Conservation (phyloP, 2,888 invertebrate genomes). For the Silvanus unidentatus region DNA sequence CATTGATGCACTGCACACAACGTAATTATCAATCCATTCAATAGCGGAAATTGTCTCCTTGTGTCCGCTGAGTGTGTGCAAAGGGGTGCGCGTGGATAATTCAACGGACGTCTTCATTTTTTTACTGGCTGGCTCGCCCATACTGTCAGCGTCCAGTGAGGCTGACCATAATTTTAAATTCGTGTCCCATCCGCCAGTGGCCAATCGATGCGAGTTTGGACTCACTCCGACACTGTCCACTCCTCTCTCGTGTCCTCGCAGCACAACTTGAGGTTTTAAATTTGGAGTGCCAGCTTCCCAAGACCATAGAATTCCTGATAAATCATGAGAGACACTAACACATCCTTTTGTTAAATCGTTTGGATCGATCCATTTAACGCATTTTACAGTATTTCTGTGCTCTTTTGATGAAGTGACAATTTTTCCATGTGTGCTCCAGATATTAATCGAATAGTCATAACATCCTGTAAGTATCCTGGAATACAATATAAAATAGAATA, state of each 20-base stretch:
- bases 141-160: constrained; percentile 34
- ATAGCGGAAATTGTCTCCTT: constrained; percentile 82
- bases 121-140: constrained; percentile 39
- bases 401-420: constrained; percentile 79
- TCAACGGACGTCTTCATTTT: constrained; percentile 28
- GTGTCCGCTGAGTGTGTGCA: constrained; percentile 86
- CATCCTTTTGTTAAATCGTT: constrained; percentile 50
- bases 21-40: constrained; percentile 74
- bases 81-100: constrained; percentile 58
- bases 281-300: constrained; percentile 52
- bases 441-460: constrained; percentile 86
- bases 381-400: constrained; percentile 82
- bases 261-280: constrained; percentile 72
- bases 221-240: constrained; percentile 83
- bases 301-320: constrained; percentile 75
- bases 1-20: constrained; percentile 84
- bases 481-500: constrained; percentile 19
- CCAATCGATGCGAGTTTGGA: constrained; percentile 57
- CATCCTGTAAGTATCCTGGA: constrained; percentile 84
- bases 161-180: constrained; percentile 89
- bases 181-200: constrained; percentile 90
- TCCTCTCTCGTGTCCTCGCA: constrained; percentile 87
- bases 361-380: constrained; percentile 77
- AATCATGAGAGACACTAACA: constrained; percentile 84
- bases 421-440: constrained; percentile 84